These are phyloP conservation scores for Spatula versicolor DNA, from an alignment of 2,797 vertebrate genomes.

Conservation along the genomic window DNA sequence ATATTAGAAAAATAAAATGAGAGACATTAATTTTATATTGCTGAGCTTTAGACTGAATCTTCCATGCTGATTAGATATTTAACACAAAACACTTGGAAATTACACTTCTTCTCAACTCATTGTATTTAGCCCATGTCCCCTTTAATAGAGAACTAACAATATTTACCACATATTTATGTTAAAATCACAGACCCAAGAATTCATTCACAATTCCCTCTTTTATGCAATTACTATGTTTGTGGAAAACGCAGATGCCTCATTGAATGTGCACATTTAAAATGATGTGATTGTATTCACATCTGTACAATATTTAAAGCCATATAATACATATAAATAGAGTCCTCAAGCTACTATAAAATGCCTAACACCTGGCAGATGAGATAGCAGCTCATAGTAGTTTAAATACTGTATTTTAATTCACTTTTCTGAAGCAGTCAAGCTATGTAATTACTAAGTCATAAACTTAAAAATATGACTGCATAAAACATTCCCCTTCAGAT, in stretches of 20 bases:
- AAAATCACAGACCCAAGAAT: constrained; percentile 46
- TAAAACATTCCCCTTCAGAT: constrained; percentile 62
- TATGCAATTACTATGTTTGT: constrained; percentile 52
- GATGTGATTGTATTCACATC: constrained; percentile 51
- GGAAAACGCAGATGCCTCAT: constrained; percentile 25
- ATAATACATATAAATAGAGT: constrained; percentile 69
- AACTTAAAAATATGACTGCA: constrained; percentile 67
- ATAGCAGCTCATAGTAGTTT: constrained; percentile 59
- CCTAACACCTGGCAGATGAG: constrained; percentile 77
- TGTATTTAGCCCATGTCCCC: neutral
- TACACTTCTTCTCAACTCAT: constrained; percentile 2
- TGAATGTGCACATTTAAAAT: constrained; percentile 37
- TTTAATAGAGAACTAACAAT: constrained; percentile 53
- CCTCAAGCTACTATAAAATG: constrained; percentile 57
- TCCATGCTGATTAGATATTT: constrained; percentile 39
- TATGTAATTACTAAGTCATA: constrained; percentile 71
- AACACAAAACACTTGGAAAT: constrained; percentile 40
- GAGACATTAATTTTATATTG: neutral
- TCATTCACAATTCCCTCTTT: constrained; percentile 32
- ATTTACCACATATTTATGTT: constrained; percentile 67
- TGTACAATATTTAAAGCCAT: constrained; percentile 71
- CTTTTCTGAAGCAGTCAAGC: constrained; percentile 67
- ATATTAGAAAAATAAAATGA: neutral
- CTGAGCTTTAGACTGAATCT: neutral
- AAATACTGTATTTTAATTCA: constrained; percentile 77